Conservation (phyloP, 2,797 vertebrate genomes). For the Orientallactaga sibirica region DNA sequence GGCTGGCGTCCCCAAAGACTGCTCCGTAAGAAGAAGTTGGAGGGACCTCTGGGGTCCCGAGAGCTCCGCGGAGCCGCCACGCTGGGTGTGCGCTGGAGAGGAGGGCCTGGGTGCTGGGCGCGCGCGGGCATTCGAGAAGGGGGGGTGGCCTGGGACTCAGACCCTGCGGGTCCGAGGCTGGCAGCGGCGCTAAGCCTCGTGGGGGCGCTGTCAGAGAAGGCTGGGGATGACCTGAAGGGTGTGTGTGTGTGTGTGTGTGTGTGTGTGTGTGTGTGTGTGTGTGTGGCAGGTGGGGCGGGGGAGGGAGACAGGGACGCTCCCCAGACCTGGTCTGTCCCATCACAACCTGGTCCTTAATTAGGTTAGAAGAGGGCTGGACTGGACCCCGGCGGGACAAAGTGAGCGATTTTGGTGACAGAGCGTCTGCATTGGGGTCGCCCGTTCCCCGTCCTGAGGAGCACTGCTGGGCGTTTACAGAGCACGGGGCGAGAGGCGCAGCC, state of each 20-base stretch:
- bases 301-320: neutral
- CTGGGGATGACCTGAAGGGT: neutral
- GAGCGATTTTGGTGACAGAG: neutral
- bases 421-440: neutral
- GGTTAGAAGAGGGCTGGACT: neutral
- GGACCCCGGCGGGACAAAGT: neutral
- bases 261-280: no score
- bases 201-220: neutral
- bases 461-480: neutral
- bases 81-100: conserved; percentile 20
- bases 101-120: neutral
- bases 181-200: neutral
- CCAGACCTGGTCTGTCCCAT: neutral
- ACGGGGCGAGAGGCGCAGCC: neutral
- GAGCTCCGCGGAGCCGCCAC: neutral
- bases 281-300: no score
- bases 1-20: neutral
- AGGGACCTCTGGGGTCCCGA: neutral
- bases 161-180: fast-evolving
- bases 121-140: neutral
- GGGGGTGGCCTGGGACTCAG: neutral
- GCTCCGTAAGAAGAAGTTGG: neutral
- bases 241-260: no score
- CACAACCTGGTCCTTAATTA: neutral
- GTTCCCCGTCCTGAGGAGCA: neutral